Evolutionary conservation across 2,113 vertebrate species (phyloP).

Genomic region (Phaethornis superciliosus): DNA sequence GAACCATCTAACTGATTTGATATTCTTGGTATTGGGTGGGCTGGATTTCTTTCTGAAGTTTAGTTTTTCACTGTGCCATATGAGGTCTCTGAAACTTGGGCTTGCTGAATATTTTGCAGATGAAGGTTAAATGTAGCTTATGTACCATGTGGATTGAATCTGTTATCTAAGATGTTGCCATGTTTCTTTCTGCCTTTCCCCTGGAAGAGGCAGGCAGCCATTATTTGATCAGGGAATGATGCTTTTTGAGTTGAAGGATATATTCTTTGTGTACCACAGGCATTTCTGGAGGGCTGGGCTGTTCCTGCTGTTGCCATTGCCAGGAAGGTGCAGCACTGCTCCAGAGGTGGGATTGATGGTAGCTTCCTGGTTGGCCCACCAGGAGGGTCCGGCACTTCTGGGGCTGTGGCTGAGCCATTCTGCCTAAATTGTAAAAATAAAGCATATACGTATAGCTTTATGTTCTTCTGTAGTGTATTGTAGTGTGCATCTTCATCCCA

Average conservation of each 20-base stretch:
- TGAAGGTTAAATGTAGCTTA: background rate
- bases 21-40: background rate
- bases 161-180: background rate
- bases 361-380: accelerated
- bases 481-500: background rate
- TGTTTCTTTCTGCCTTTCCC: background rate
- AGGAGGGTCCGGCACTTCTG: background rate
- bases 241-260: background rate
- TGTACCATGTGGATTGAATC: background rate
- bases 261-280: background rate
- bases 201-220: background rate
- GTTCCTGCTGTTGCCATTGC: background rate
- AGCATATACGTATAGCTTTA: background rate
- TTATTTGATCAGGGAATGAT: background rate
- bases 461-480: background rate
- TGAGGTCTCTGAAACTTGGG: background rate
- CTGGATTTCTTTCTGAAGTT: background rate
- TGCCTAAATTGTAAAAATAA: background rate
- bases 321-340: background rate
- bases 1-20: background rate
- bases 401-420: background rate
- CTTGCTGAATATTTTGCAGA: background rate
- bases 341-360: background rate
- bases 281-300: background rate
- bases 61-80: background rate